Evolutionary conservation across 2,888 invertebrate genomes (phyloP).

Genomic region (Palloptera scutellata): DNA sequence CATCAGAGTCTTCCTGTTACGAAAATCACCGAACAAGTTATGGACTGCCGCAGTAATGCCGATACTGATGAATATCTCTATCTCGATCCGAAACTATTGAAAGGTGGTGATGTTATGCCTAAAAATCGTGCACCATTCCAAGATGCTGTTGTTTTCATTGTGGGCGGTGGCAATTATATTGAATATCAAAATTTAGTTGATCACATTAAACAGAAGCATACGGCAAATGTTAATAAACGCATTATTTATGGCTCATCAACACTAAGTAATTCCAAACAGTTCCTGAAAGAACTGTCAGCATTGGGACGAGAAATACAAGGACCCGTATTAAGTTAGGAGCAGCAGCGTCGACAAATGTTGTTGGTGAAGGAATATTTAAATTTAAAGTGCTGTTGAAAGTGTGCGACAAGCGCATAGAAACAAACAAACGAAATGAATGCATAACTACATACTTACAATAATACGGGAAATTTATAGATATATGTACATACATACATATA

Average conservation of each 20-base stretch:
- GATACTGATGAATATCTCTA: conserved; percentile 90
- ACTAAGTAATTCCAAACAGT: conserved; percentile 91
- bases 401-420: background rate
- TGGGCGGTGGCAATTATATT: conserved; percentile 97
- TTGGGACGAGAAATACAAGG: conserved; percentile 75
- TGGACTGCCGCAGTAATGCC: conserved; percentile 79
- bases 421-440: background rate
- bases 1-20: conserved; percentile 91
- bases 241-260: conserved; percentile 97
- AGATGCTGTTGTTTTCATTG: conserved; percentile 89
- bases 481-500: background rate
- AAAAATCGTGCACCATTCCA: conserved; percentile 77
- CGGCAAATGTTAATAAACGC: conserved; percentile 74
- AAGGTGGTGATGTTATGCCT: conserved; percentile 72
- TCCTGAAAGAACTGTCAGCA: conserved; percentile 88
- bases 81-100: conserved; percentile 93
- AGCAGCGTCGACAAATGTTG: conserved; percentile 27
- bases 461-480: background rate
- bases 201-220: conserved; percentile 86
- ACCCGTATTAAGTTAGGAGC: conserved; percentile 59
- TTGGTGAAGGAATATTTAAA: conserved; percentile 23
- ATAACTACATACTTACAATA: background rate
- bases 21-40: conserved; percentile 87
- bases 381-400: conserved; percentile 42
- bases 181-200: conserved; percentile 99